Evolutionary conservation across 2,888 invertebrate species (phyloP), one percentile per base, ranked within the genome.

Genomic region (Cactoblastis cactorum): DNA sequence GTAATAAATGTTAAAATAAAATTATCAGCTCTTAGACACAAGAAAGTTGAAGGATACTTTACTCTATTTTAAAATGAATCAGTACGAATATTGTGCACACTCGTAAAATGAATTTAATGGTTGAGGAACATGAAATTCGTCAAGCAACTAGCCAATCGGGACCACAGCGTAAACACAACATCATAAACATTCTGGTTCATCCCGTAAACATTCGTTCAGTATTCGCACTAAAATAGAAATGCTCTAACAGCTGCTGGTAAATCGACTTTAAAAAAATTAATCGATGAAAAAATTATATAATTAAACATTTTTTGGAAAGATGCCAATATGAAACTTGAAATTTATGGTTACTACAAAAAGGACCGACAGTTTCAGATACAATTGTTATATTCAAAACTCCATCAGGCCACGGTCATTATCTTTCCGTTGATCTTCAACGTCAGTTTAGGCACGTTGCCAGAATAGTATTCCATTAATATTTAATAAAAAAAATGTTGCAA

Each of bases 381-480:
- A 37, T 49, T 47, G 45, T 39, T 38, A 53, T 43, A 22, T 51
- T 51, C 37, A 24, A 51, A 51, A 49, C n/a, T 14, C 37, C 45
- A 49, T 46, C 45, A 14, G 32, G 22, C 34, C 33, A 43, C 41
- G 33, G 14, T 34, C 39, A 49, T 33, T 41, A 32, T 34, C 32
- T 33, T 41, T 28, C 6, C 12, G 34, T 45, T 48, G 17, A 51
- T 50, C 50, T 57, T 49, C 50, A 49, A 52, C 38, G 47, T 62
- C 57, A 61, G 64, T 69, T 73, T 76, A 64, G 82, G 80, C 77
- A 66, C n/a, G 28, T 4, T 62, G 77, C 81, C 81, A 81, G 69
- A 68, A 65, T 69, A 69, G 69, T 61, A 67, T 62, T 67, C 70
- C 71, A 63, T 58, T 71, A 17, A 37, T 74, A 76, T 72, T 78